Evolutionary conservation across 2,888 invertebrate genomes (phyloP).

Genomic region (Drosophila siamana): DNA sequence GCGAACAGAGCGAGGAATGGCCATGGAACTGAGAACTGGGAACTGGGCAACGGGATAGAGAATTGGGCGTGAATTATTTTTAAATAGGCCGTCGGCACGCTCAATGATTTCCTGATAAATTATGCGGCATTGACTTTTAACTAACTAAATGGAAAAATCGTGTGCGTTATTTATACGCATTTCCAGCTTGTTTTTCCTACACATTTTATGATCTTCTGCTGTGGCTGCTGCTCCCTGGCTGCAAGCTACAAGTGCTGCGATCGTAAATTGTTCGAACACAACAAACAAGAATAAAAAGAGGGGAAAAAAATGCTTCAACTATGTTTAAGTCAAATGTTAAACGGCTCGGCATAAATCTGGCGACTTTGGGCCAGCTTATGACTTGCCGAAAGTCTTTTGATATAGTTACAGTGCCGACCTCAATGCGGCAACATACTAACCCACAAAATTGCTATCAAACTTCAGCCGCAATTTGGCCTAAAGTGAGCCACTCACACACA

Average conservation of each 20-base stretch:
- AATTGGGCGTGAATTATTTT: constrained; percentile 61
- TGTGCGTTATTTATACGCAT: constrained; percentile 21
- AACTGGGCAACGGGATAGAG: constrained; percentile 3
- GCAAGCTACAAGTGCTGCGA: constrained; percentile 52
- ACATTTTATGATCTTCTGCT: constrained; percentile 29
- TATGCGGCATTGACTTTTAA: constrained; percentile 71
- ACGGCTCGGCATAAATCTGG: constrained; percentile 45
- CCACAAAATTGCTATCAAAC: constrained; percentile 46
- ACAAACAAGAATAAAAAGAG: not conserved
- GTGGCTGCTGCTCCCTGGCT: constrained; percentile 14
- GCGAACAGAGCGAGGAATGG: constrained; percentile 10
- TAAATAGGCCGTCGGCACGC: constrained; percentile 55
- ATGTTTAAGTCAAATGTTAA: constrained; percentile 46
- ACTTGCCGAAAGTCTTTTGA: constrained; percentile 36
- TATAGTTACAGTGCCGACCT: constrained; percentile 30
- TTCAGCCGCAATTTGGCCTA: constrained; percentile 36
- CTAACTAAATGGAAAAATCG: constrained; percentile 52
- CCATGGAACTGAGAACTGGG: constrained; percentile 7
- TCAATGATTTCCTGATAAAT: constrained; percentile 77
- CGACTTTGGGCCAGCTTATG: constrained; percentile 29
- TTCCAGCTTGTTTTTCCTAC: constrained; percentile 14
- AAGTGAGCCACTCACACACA: constrained; percentile 5
- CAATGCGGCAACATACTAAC: constrained; percentile 54
- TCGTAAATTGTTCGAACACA: constrained; percentile 40
- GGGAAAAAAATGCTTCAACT: constrained; percentile 19